A percentile compares a stretch with the other conserved stretches of the same genome.
phyloP scores from a whole-genome alignment of 2,113 vertebrate genomes.

The Pleuronectes platessa region DNA sequence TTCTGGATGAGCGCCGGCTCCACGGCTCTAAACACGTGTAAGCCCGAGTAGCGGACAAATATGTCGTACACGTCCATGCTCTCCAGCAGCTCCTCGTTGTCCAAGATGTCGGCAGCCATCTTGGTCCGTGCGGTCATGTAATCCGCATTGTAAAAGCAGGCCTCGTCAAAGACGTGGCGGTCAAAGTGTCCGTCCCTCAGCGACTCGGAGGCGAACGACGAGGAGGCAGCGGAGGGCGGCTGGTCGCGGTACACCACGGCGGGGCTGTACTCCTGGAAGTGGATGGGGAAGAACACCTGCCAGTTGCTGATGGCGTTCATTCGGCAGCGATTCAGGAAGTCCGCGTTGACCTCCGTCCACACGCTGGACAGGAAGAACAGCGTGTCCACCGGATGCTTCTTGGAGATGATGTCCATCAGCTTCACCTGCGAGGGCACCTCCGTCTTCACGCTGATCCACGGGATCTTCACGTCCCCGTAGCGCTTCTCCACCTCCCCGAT shows the following conservation, averaged over 20 bases:
- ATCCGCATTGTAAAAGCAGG: slow-evolving; percentile 97
- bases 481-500: slow-evolving; percentile 91
- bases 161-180: slow-evolving; percentile 91
- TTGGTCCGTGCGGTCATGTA: slow-evolving; percentile 93
- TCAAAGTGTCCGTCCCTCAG: slow-evolving; percentile 91
- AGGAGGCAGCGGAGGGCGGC: slow-evolving; percentile 80
- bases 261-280: slow-evolving; percentile 96
- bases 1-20: slow-evolving; percentile 96
- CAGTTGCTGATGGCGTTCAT: slow-evolving; percentile 97
- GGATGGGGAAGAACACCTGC: slow-evolving; percentile 97
- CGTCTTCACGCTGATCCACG: slow-evolving; percentile 93
- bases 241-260: slow-evolving; percentile 85
- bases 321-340: slow-evolving; percentile 94
- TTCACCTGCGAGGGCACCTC: slow-evolving; percentile 95
- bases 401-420: slow-evolving; percentile 97
- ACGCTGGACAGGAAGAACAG: slow-evolving; percentile 92
- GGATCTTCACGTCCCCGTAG: slow-evolving; percentile 89
- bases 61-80: slow-evolving; percentile 95
- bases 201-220: slow-evolving; percentile 81
- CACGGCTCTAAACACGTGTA: slow-evolving; percentile 94
- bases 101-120: slow-evolving; percentile 89
- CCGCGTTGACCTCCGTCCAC: slow-evolving; percentile 91
- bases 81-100: slow-evolving; percentile 93
- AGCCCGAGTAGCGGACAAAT: slow-evolving; percentile 92
- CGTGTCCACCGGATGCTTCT: slow-evolving; percentile 96